A percentile compares a stretch with the other conserved stretches of the same genome.
Evolutionary conservation across 2,113 vertebrate species (phyloP).

Genomic region (Struthidea cinerea): DNA sequence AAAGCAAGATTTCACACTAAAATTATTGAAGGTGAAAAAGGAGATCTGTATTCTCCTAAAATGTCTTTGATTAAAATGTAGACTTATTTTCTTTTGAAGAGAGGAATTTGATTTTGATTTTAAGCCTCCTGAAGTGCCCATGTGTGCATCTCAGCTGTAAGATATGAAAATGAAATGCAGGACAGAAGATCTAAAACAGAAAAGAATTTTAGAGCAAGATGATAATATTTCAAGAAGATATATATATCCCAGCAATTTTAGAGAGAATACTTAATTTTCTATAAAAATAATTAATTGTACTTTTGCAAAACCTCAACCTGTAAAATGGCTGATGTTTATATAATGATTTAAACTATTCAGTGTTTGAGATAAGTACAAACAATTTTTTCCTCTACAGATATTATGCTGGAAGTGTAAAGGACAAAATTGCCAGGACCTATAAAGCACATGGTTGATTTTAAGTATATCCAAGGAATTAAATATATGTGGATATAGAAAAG

Average conservation of each 20-base stretch:
- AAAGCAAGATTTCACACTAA: background rate
- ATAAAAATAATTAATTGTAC: background rate
- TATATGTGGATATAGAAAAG: background rate
- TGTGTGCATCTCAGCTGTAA: background rate
- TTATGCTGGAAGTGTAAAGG: background rate
- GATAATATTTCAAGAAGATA: background rate
- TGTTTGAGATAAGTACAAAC: background rate
- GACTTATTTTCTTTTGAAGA: constrained; percentile 48
- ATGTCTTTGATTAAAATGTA: constrained; percentile 4
- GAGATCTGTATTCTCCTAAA: background rate
- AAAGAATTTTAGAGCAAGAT: background rate
- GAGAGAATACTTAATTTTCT: background rate
- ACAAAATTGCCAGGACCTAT: background rate
- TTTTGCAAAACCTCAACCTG: background rate
- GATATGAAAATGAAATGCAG: background rate
- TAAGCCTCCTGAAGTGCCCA: background rate
- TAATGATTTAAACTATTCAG: background rate
- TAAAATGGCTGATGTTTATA: background rate
- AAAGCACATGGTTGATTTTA: background rate
- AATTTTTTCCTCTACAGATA: background rate
- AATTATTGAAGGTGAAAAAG: background rate
- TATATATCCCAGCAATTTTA: background rate
- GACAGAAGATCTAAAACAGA: background rate
- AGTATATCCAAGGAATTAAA: background rate
- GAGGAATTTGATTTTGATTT: background rate